Evolutionary conservation across 2,797 vertebrate species (phyloP), one percentile per base, ranked within the genome.

Genomic region (Odontamblyopus lacepedii): DNA sequence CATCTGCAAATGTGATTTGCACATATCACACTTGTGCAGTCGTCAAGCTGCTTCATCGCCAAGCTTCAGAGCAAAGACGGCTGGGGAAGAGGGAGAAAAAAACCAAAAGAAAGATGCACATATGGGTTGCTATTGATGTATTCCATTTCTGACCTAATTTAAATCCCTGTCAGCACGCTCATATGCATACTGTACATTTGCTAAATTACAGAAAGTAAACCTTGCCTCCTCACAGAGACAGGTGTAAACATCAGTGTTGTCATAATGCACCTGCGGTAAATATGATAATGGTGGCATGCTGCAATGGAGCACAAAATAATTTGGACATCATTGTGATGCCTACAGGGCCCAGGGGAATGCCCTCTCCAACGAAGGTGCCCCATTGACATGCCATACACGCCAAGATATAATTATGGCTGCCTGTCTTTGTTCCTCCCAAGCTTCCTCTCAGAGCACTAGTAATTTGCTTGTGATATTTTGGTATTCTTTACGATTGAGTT

Each of bases 1-100:
- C 93, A 94, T 95, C 93, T 94, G 93, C 91, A 94, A 94, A 95
- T 93, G 93, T 94, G 93, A 95, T 95, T 94, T 94, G 92, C 93
- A 94, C 93, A 91, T 94, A 94, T 94, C 94, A 93, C 91, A 91
- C 92, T 93, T 85, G 78, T 93, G 92, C 93, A 94, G 93, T 94
- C 89, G 87, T 91, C 92, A 91, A 91, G 91, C 93, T 91, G 92
- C 93, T 91, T 90, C 91, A 87, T 91, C 91, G 90, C 90, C 91
- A 86, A 91, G 94, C 92, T 93, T 93, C 91, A 84, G 89, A 94
- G 92, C 91, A 85, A 87, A 90, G 85, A 91, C 78, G 90, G 85
- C 84, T 76, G 87, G 81, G 87, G 87, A 88, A 85, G 82, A 78
- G 86, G 74, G 73, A 60, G 57, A 62, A 75, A 77, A 78, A 70